Evolutionary conservation across 30 jellyfish, hydroid and myxozoan genomes (phyloP).

Genomic region (Chironex yamaguchii): DNA sequence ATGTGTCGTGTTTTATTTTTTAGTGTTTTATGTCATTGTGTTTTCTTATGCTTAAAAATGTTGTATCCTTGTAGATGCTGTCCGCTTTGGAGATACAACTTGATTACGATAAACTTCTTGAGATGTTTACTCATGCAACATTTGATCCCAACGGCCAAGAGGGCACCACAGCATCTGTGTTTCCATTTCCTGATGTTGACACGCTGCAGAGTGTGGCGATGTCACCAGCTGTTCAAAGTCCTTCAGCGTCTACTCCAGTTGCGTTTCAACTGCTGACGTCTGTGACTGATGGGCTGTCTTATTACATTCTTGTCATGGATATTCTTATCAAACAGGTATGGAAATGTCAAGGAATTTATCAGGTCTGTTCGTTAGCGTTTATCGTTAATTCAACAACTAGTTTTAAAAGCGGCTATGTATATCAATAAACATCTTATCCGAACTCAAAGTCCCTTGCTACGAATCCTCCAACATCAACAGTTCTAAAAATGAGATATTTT

Average conservation of each 20-base stretch:
- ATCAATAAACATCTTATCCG: no score
- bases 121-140: constrained; percentile 67
- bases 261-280: constrained; percentile 41
- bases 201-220: constrained; percentile 39
- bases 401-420: no score
- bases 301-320: constrained; percentile 78
- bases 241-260: constrained; percentile 70
- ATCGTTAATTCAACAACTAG: no score
- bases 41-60: no score
- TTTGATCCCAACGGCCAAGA: constrained; percentile 6
- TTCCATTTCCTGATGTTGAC: constrained; percentile 83
- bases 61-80: no score
- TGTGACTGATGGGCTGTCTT: constrained; percentile 61
- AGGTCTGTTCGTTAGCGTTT: no score
- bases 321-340: constrained; percentile 86
- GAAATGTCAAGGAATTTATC: no score
- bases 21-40: no score
- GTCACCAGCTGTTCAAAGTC: constrained; percentile 49
- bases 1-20: no score
- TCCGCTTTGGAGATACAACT: constrained; percentile 79
- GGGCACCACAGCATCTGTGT: constrained; percentile 50
- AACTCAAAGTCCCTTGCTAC: no score
- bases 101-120: constrained; percentile 48
- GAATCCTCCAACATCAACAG: no score
- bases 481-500: no score